These are phyloP conservation scores for Sitophilus oryzae DNA, from an alignment of 1,140 invertebrate species.

Conservation along the genomic window DNA sequence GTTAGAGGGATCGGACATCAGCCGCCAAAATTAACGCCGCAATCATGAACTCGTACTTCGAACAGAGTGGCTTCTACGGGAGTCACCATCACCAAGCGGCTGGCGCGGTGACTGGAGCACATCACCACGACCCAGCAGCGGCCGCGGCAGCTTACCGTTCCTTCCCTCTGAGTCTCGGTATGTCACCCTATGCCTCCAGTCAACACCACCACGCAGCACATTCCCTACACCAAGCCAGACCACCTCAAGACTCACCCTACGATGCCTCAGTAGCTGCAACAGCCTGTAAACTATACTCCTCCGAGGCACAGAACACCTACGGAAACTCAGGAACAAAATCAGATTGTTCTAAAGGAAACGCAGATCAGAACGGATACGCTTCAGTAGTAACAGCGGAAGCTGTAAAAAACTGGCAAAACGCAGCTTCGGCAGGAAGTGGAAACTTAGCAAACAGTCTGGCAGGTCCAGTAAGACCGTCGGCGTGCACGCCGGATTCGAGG, in stretches of 20 bases:
- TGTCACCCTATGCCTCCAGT: constrained; percentile 71
- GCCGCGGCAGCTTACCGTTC: constrained; percentile 69
- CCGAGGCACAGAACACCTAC: constrained; percentile 55
- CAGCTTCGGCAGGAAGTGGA: constrained; percentile 55
- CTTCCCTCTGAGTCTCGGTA: constrained; percentile 75
- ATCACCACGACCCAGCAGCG: constrained; percentile 59
- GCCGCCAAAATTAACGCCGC: constrained; percentile 40
- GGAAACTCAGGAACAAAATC: constrained; percentile 49
- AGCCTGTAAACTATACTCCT: constrained; percentile 76
- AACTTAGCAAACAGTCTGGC: constrained; percentile 49
- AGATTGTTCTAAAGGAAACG: constrained; percentile 46
- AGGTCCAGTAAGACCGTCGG: constrained; percentile 68
- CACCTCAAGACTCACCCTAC: constrained; percentile 81
- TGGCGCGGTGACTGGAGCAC: constrained; percentile 56
- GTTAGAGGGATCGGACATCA: constrained; percentile 29
- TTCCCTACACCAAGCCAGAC: constrained; percentile 66
- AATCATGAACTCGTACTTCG: constrained; percentile 92
- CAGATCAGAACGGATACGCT: constrained; percentile 60
- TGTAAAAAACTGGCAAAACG: constrained; percentile 62
- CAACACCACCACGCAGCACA: constrained; percentile 75
- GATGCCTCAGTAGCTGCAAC: constrained; percentile 76
- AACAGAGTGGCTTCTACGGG: constrained; percentile 89
- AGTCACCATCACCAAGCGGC: constrained; percentile 74
- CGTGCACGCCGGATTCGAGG: constrained; percentile 78
- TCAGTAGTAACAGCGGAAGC: constrained; percentile 58